A percentile compares a stretch with the other conserved stretches of the same genome.
These are phyloP conservation scores for Brachylomia viminalis DNA, from an alignment of 2,888 invertebrate genomes.

Conservation along the genomic window DNA sequence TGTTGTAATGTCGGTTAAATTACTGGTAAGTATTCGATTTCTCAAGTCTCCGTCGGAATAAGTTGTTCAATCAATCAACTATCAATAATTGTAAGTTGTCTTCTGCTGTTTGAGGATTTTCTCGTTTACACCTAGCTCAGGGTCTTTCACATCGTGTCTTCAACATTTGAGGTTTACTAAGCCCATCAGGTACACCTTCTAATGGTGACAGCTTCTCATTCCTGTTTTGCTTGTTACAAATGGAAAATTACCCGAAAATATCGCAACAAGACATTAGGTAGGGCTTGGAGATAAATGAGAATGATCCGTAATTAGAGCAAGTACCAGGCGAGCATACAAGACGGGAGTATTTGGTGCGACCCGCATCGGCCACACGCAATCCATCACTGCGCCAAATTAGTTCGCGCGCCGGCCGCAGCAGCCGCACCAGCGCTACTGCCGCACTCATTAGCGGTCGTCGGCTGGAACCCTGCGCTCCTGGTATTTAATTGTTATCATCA, in stretches of 20 bases:
- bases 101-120: constrained; percentile 8
- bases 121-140: background rate
- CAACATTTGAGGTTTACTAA: background rate
- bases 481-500: constrained; percentile 74
- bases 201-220: constrained; percentile 15
- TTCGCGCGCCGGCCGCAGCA: constrained; percentile 83
- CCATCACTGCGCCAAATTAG: constrained; percentile 87
- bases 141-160: background rate
- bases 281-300: constrained; percentile 58
- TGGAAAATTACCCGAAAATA: constrained; percentile 36
- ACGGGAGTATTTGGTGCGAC: constrained; percentile 68
- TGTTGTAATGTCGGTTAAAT: constrained; percentile 36
- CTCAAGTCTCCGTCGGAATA: constrained; percentile 10
- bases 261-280: constrained; percentile 29
- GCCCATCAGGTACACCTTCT: background rate
- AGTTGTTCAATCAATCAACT: constrained; percentile 33
- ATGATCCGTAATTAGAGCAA: constrained; percentile 68
- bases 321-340: constrained; percentile 73
- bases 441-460: constrained; percentile 88
- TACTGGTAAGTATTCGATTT: constrained; percentile 21
- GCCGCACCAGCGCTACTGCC: constrained; percentile 84
- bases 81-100: constrained; percentile 30
- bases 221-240: background rate
- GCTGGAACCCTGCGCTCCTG: constrained; percentile 75
- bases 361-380: constrained; percentile 77